Percentiles rank a stretch among this genome's conserved stretches.
These are phyloP conservation scores for Sarcophaga caerulescens DNA, from an alignment of 2,888 invertebrate species.

Conservation along the genomic window DNA sequence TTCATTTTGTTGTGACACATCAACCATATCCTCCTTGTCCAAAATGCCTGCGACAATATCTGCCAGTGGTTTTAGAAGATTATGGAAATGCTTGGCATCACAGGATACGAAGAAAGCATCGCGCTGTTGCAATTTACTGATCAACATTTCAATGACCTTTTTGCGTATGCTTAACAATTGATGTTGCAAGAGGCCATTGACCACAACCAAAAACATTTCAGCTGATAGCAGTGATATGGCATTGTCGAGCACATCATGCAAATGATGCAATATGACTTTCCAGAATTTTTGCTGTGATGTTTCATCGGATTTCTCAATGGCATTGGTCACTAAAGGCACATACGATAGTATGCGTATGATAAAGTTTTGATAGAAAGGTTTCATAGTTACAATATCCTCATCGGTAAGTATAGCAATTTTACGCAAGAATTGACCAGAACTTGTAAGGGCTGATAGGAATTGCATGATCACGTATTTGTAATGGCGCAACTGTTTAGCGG, in stretches of 20 bases:
- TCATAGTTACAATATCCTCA: conserved; percentile 82
- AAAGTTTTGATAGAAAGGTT: conserved; percentile 85
- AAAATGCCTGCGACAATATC: conserved; percentile 84
- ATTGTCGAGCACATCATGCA: conserved; percentile 90
- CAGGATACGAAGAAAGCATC: conserved; percentile 84
- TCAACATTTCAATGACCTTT: conserved; percentile 92
- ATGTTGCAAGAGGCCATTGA: conserved; percentile 88
- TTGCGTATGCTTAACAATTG: conserved; percentile 87
- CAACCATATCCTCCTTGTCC: conserved; percentile 79
- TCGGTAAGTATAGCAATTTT: conserved; percentile 83
- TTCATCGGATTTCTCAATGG: conserved; percentile 84
- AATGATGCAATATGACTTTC: conserved; percentile 90
- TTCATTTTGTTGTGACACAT: conserved; percentile 81
- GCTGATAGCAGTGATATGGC: conserved; percentile 90
- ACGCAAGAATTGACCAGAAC: conserved; percentile 86
- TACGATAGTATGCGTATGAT: conserved; percentile 87
- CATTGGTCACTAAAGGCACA: conserved; percentile 85
- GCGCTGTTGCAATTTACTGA: conserved; percentile 88
- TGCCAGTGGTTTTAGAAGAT: conserved; percentile 84
- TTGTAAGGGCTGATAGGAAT: conserved; percentile 87
- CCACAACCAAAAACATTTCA: conserved; percentile 89
- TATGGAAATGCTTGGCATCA: conserved; percentile 82
- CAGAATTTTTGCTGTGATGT: conserved; percentile 87
- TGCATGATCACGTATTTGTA: conserved; percentile 91
- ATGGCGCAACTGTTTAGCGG: conserved; percentile 89